Evolutionary conservation across 1,140 invertebrate species (phyloP), one percentile per base, ranked within the genome.

Genomic region (Diprion similis): DNA sequence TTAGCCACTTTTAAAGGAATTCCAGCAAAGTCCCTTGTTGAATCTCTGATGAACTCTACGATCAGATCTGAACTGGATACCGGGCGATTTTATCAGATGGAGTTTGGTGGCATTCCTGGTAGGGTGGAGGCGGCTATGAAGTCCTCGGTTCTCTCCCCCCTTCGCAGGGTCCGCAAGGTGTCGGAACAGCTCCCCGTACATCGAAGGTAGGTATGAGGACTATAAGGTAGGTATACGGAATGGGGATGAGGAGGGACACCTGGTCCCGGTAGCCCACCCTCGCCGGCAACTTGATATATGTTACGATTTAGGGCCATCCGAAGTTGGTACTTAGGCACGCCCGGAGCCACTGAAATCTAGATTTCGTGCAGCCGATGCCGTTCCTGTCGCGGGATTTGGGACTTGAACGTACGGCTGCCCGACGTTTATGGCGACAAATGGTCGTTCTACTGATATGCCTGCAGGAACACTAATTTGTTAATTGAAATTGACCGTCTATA

Each of bases 261-360:
- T 59, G 51, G 51, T 59, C 4, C 51, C 51, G 51, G 51, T 59
- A 59, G 51, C 51, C 51, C 51, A 59, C 51, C 51, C 51, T 17
- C 11, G 9, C 51, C 11, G 11, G 51, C 51, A 59, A 59, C 51
- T 59, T 59, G 51, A 59, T 59, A 59, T 59, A 59, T 59, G 51
- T 59, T 59, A 59, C 51, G 51, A 59, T 59, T 59, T 59, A 59
- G 51, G 51, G 51, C n/a, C 51, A 59, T 59, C 51, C 51, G 51
- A 59, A 59, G 51, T 59, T 59, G n/a, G 51, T 37, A 17, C 51
- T 17, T 59, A 59, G 51, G 51, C 51, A 59, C 51, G 51, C 51
- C 51, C 51, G 51, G 1, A 9, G 51, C 51, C 51, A 59, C 51
- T 17, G 51, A 59, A 59, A 59, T 59, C 51, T 59, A 59, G 51